Evolutionary conservation across 2,888 invertebrate genomes (phyloP).

Genomic region (Patella pellucida): DNA sequence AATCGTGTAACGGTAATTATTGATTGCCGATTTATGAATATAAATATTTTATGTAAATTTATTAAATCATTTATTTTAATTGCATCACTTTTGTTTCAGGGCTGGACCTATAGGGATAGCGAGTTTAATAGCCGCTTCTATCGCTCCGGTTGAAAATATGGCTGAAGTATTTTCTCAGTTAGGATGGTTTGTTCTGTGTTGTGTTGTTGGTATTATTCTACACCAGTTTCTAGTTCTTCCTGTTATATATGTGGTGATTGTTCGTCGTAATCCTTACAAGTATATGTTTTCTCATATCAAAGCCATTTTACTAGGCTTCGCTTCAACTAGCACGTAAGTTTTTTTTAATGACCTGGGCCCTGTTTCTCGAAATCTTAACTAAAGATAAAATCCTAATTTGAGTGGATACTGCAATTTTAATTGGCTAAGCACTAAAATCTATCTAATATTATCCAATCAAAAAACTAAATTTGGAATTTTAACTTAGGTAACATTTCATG

Average conservation of each 20-base stretch:
- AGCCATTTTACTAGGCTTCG: conserved; percentile 56
- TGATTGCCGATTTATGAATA: no score
- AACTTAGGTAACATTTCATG: no score
- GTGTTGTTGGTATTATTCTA: conserved; percentile 46
- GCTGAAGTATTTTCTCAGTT: conserved; percentile 48
- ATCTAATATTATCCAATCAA: no score
- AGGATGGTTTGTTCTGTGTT: conserved; percentile 53
- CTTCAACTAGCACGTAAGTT: conserved; percentile 61
- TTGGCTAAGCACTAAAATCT: no score
- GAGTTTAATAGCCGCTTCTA: conserved; percentile 57
- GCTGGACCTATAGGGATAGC: conserved; percentile 56
- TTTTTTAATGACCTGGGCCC: neutral
- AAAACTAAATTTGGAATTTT: no score
- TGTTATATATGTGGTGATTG: conserved; percentile 44
- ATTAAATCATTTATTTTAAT: no score
- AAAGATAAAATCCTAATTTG: no score
- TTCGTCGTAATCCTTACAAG: conserved; percentile 52
- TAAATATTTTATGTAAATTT: no score
- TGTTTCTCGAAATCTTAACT: no score
- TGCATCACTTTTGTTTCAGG: conserved; percentile 41
- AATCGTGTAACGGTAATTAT: no score
- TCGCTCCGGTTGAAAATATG: conserved; percentile 49
- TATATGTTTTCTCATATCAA: conserved; percentile 41
- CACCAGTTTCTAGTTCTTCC: conserved; percentile 57
- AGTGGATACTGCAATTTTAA: no score